Evolutionary conservation across 2,113 vertebrate genomes (phyloP), one percentile per base, ranked within the genome.

Genomic region (Neoarius graeffei): DNA sequence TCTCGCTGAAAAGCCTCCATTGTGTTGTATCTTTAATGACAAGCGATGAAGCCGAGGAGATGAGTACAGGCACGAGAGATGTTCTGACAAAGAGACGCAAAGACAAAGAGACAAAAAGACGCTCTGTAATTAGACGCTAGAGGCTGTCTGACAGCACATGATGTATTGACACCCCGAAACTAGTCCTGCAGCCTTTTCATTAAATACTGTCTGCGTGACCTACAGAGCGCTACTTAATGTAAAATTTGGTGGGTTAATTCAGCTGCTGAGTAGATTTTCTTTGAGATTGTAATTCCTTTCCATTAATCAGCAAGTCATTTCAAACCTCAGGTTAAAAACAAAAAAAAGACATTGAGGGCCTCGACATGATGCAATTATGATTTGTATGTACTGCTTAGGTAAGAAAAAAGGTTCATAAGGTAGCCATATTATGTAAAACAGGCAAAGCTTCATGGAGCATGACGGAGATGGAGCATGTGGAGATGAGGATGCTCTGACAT

Each of bases 101-200:
- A 42, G 81, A 85, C 2, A 25, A 59, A 6, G 27, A 90, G 89
- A 90, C 87, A 90, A 90, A 85, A 90, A 83, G 87, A 87, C 80
- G 85, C 81, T 90, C 84, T 60, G 85, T 89, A 89, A 91, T 91
- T 91, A 89, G 86, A 84, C 52, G 81, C 89, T 83, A 73, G 89
- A 88, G 86, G 86, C 56, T 85, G 86, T 86, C 83, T 89, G 88
- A 88, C 87, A 88, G 87, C 79, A 15, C 50, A 67, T 82, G 88
- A 87, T 88, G 89, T 89, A 85, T 74, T 89, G 80, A 90, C 87
- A 82, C 79, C 81, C 82, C 15, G 52, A 85, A 89, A 85, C 60
- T 64, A 81, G 83, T 59, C 56, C 62, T 77, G 81, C 64, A 64
- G 81, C 57, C 74, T 66, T 80, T 89, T 85, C 81, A 85, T 83